Percentiles rank a stretch among this genome's conserved stretches.
Evolutionary conservation across 2,797 vertebrate species (phyloP).

Genomic region (Chromis chromis): DNA sequence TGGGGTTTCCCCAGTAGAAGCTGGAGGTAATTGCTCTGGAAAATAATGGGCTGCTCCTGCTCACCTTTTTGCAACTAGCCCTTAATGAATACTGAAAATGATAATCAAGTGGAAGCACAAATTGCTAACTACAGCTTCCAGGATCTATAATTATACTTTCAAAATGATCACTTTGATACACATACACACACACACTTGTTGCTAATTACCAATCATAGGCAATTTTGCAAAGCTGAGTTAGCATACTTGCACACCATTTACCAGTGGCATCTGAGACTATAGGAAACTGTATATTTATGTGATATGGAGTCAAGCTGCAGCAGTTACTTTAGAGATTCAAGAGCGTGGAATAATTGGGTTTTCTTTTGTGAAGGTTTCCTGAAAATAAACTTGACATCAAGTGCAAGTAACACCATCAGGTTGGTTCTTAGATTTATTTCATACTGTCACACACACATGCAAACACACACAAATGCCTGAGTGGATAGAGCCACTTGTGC

Average conservation of each 20-base stretch:
- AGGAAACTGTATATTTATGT: background rate
- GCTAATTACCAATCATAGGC: slow-evolving; percentile 21
- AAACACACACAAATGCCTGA: slow-evolving; percentile 12
- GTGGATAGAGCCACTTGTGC: slow-evolving; percentile 40
- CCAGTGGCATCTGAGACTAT: background rate
- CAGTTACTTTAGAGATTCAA: slow-evolving; percentile 11
- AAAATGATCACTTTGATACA: slow-evolving; percentile 27
- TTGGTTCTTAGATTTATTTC: slow-evolving; percentile 12
- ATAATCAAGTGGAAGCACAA: slow-evolving; percentile 48
- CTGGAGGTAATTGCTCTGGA: slow-evolving; percentile 19
- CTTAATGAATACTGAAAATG: slow-evolving; percentile 44
- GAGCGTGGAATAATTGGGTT: slow-evolving; percentile 20
- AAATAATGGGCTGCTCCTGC: slow-evolving; percentile 24
- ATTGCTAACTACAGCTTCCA: slow-evolving; percentile 26
- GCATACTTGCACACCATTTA: slow-evolving; percentile 4
- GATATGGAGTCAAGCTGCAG: background rate
- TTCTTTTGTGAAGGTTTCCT: slow-evolving; percentile 11
- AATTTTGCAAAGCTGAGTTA: slow-evolving; percentile 24
- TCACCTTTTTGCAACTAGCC: slow-evolving; percentile 32
- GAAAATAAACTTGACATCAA: slow-evolving; percentile 16
- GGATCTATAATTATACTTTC: slow-evolving; percentile 44
- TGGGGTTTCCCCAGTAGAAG: slow-evolving; percentile 1
- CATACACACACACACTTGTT: background rate
- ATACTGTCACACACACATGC: slow-evolving; percentile 2
- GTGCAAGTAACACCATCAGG: slow-evolving; percentile 28